These are phyloP conservation scores for Crocuta crocuta DNA, from an alignment of 2,113 vertebrate species.

Conservation along the genomic window DNA sequence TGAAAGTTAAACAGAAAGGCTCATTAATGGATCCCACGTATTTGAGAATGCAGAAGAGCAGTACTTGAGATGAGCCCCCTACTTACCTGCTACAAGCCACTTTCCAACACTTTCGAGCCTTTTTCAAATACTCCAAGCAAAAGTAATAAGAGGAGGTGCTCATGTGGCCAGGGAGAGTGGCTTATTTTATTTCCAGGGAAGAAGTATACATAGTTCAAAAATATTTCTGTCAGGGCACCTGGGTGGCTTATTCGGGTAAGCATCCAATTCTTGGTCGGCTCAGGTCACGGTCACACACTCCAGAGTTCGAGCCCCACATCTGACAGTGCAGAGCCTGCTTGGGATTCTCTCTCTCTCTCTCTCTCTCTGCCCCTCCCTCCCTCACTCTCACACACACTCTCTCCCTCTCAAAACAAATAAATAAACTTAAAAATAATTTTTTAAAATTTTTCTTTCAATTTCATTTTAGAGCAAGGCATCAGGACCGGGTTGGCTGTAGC, in stretches of 20 bases:
- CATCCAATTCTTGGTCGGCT: too few species aligned
- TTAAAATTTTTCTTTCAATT: not conserved
- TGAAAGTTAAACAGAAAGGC: not conserved
- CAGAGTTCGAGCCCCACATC: too few species aligned
- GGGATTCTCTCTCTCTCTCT: too few species aligned
- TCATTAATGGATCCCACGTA: not conserved
- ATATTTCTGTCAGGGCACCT: not conserved
- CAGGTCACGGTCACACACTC: too few species aligned
- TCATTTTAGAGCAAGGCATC: not conserved
- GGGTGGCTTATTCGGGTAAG: too few species aligned
- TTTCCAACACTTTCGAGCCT: too few species aligned
- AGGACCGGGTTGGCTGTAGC: not conserved
- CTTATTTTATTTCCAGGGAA: not conserved
- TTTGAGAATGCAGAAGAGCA: not conserved
- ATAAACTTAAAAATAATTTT: too few species aligned
- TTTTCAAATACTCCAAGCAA: not conserved
- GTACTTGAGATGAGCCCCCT: not conserved
- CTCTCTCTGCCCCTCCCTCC: too few species aligned
- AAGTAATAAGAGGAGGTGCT: not conserved
- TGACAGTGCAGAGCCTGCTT: too few species aligned
- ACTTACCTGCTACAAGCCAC: not conserved
- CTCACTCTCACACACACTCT: too few species aligned
- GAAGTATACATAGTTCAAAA: not conserved
- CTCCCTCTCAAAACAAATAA: too few species aligned
- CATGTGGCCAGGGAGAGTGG: too few species aligned